phyloP scores from a whole-genome alignment of 2,797 vertebrate species.

The Typhlichthys eigenmanni region DNA sequence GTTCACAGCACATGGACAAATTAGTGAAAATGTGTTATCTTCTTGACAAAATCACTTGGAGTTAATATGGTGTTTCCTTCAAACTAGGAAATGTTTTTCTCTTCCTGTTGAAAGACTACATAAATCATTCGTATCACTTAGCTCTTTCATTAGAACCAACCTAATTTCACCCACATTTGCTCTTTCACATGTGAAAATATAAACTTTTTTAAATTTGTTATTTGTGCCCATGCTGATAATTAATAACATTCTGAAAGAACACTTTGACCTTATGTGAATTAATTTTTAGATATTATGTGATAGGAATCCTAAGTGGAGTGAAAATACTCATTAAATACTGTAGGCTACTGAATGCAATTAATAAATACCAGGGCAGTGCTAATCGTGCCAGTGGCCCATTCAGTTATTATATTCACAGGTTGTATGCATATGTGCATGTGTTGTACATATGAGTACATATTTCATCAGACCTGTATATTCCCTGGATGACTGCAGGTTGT shows the following conservation, averaged over 20 bases:
- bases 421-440: conserved; percentile 16
- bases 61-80: conserved; percentile 3
- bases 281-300: conserved; percentile 15
- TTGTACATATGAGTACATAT: conserved; percentile 28
- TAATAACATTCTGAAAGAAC: conserved; percentile 14
- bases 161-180: conserved; percentile 30
- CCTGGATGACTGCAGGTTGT: conserved; percentile 24
- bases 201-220: conserved; percentile 25
- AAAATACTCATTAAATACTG: conserved; percentile 9
- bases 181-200: conserved; percentile 17
- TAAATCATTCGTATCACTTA: conserved; percentile 18
- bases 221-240: conserved; percentile 27
- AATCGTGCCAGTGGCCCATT: conserved; percentile 9
- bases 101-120: conserved; percentile 10
- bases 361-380: conserved; percentile 10
- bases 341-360: background rate
- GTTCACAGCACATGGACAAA: conserved; percentile 13
- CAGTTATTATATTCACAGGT: conserved; percentile 26
- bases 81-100: conserved; percentile 11
- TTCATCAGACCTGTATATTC: conserved; percentile 31
- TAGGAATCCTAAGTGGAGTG: conserved; percentile 1
- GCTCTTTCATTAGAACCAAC: conserved; percentile 11
- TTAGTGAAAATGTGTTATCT: conserved; percentile 6
- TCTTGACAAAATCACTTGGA: conserved; percentile 8
- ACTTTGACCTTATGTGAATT: conserved; percentile 8